Evolutionary conservation across 2,113 vertebrate genomes (phyloP).

Genomic region (Mirounga angustirostris): DNA sequence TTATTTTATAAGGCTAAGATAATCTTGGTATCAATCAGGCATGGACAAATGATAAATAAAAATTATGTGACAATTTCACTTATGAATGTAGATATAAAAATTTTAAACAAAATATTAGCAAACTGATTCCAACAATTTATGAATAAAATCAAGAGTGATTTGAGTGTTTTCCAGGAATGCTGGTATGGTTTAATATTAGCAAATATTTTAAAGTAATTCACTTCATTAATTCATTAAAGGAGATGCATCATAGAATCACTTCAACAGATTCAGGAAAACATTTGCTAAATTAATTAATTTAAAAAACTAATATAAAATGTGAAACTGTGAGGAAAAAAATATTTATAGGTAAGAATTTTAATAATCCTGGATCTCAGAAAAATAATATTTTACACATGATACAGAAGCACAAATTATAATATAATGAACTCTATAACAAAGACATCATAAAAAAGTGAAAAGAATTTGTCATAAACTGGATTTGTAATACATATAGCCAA

Average conservation of each 20-base stretch:
- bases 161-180: background rate
- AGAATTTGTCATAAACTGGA: background rate
- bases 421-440: background rate
- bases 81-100: background rate
- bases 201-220: conserved; percentile 4
- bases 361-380: background rate
- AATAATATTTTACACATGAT: background rate
- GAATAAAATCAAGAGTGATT: background rate
- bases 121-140: background rate
- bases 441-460: background rate
- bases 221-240: background rate
- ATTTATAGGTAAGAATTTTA: background rate
- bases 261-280: background rate
- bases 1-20: background rate
- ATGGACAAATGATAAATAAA: background rate
- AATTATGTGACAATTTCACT: background rate
- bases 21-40: background rate
- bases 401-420: background rate
- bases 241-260: background rate
- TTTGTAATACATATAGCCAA: background rate
- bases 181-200: background rate
- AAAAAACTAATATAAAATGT: background rate
- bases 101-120: background rate
- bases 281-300: background rate
- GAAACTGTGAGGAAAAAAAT: background rate